Base-by-base conservation (phyloP, 2,888 invertebrate genomes). In the Tanytarsus gracilentus region DNA sequence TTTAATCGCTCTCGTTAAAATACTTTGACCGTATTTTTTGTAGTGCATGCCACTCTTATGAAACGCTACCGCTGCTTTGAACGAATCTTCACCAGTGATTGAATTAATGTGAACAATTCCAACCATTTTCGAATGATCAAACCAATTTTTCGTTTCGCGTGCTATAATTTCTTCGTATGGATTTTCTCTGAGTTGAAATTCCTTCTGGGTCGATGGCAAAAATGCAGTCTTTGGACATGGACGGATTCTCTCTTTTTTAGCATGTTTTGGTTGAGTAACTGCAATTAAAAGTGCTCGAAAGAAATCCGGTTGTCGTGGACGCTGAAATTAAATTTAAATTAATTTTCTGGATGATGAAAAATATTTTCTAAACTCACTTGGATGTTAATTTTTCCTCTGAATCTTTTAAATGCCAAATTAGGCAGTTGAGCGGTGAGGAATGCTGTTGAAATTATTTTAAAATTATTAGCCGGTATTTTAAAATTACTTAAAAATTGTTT, bases 371-470 rank as follows among this genome's bases (percentile, higher is more conserved):
- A 14, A 26, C 1, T 26, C 18, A 55, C 55, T 18, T 55, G 55
- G 16, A 90, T 80, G 68, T 90, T 89, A 56, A 89, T 85, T 75
- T 88, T 86, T 2, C 84, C 83, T 21, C 85, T 78, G 69, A 79
- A 86, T 65, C 89, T 77, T 68, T 81, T 81, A 5, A 80, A 77
- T 66, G 83, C 72, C 14, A 77, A 63, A n/a, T 79, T 68, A 1
- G 78, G 75, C 3, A 71, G 64, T 56, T 72, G 72, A 14, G 72
- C 66, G 63, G 72, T 71, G 62, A 79, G 69, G 29, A 79, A 67
- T n/a, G 65, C 79, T 79, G 69, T 62, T 73, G 74, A 40, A 11
- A 70, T 62, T 74, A 74, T 25, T 16, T 58, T 25, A 63, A 59
- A 61, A 61, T 61, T 2, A 36, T 53, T 23, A 61, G 33, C 21